These are phyloP conservation scores for Cygnus olor DNA, from an alignment of 2,797 vertebrate genomes.

Conservation along the genomic window DNA sequence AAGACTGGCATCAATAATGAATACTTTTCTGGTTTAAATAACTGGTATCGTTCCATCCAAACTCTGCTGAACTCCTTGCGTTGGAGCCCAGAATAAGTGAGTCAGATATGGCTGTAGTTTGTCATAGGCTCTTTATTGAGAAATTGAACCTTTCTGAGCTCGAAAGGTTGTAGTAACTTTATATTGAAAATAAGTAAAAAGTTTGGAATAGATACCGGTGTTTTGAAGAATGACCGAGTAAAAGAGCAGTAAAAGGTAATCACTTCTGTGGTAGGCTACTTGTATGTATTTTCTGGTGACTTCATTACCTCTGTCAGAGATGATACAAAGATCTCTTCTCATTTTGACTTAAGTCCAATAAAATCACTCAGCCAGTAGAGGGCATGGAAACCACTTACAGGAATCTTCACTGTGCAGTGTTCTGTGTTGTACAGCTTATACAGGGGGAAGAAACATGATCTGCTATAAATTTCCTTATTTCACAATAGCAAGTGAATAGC, in stretches of 20 bases:
- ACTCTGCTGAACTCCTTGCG: neutral
- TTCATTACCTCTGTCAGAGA: neutral
- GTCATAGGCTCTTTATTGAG: neutral
- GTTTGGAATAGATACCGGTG: neutral
- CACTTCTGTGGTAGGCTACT: neutral
- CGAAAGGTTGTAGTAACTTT: neutral
- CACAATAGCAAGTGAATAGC: neutral
- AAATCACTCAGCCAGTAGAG: neutral
- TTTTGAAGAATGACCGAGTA: neutral
- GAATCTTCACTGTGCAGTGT: neutral
- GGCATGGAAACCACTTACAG: neutral
- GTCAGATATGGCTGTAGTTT: neutral
- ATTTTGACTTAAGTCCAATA: neutral
- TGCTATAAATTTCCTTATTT: neutral
- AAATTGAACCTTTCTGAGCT: neutral
- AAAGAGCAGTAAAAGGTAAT: neutral
- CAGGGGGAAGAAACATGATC: neutral
- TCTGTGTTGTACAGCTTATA: neutral
- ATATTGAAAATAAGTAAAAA: neutral
- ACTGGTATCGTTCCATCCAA: neutral
- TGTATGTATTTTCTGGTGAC: neutral
- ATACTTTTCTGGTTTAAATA: neutral
- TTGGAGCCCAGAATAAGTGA: neutral
- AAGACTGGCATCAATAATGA: neutral
- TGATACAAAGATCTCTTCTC: neutral